phyloP scores from a whole-genome alignment of 35 echinoderm and acorn worm species.

The Ptychodera flava region DNA sequence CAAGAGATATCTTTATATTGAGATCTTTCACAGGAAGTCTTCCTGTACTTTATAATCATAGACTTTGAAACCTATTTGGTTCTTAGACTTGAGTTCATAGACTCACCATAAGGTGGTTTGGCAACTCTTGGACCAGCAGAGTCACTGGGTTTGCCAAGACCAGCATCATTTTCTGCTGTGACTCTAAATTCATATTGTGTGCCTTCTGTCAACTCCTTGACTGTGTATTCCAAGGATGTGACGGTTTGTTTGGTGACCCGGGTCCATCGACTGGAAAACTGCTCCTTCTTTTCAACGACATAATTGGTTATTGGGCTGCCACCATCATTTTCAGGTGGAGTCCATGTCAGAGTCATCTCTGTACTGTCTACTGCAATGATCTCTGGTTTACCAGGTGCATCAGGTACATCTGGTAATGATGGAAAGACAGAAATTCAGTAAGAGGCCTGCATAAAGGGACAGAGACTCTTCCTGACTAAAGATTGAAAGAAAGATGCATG shows the following conservation, averaged over 20 bases:
- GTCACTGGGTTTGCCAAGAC: slow-evolving; percentile 79
- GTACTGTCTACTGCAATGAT: slow-evolving; percentile 44
- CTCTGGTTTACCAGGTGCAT: slow-evolving; percentile 47
- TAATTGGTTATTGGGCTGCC: slow-evolving; percentile 81
- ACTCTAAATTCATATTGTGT: slow-evolving; percentile 92
- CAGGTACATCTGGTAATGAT: slow-evolving; percentile 52
- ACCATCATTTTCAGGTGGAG: slow-evolving; percentile 63
- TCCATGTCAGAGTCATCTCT: slow-evolving; percentile 54
- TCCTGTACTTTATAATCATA: too few species aligned
- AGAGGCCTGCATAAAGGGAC: too few species aligned
- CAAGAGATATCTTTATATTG: too few species aligned
- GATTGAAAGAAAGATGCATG: too few species aligned
- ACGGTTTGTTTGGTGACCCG: slow-evolving; percentile 29
- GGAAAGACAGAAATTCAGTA: too few species aligned
- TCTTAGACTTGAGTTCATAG: background rate
- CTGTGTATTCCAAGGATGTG: slow-evolving; percentile 29
- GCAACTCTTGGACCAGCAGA: slow-evolving; percentile 43
- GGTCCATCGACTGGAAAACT: slow-evolving; percentile 53
- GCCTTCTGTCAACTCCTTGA: slow-evolving; percentile 48
- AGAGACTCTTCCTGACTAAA: too few species aligned
- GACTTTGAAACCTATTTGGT: too few species aligned
- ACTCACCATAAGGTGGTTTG: slow-evolving; percentile 78
- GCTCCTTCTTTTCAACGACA: slow-evolving; percentile 72
- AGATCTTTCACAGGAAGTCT: too few species aligned
- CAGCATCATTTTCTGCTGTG: slow-evolving; percentile 83